Percentiles rank a stretch among this genome's conserved stretches.
These are phyloP conservation scores for Elanus axillaris DNA, from an alignment of 2,113 vertebrate species.

Conservation along the genomic window DNA sequence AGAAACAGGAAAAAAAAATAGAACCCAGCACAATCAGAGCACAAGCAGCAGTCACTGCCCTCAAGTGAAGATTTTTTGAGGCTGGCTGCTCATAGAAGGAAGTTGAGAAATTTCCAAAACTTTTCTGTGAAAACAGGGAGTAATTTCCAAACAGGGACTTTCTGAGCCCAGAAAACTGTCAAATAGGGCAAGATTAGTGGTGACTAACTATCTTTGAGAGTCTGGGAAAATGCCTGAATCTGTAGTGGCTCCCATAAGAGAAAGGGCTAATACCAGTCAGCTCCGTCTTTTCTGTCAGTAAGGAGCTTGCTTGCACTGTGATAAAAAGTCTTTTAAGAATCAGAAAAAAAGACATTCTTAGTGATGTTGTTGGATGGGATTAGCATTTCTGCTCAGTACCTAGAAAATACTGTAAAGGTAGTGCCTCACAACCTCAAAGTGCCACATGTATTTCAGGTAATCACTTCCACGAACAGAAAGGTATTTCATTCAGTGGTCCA, in stretches of 20 bases:
- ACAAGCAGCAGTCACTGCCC: background rate
- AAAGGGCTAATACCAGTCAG: background rate
- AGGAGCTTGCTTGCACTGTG: background rate
- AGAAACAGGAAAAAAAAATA: background rate
- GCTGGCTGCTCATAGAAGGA: background rate
- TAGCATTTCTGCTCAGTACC: background rate
- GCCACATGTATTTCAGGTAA: background rate
- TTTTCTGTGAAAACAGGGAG: constrained; percentile 31
- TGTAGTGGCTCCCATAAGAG: background rate
- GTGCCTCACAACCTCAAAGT: background rate
- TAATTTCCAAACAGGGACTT: constrained; percentile 39
- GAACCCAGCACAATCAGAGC: background rate
- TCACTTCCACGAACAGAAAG: background rate
- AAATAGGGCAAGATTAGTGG: background rate
- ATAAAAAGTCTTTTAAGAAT: background rate
- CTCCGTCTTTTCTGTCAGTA: background rate
- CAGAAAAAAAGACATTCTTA: background rate
- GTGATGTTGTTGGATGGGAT: background rate
- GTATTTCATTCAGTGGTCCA: background rate
- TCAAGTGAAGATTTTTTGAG: background rate
- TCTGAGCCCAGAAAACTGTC: background rate
- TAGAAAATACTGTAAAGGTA: background rate
- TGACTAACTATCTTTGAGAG: background rate
- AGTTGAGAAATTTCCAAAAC: constrained; percentile 29
- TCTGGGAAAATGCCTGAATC: background rate